Evolutionary conservation across 2,888 invertebrate genomes (phyloP), one percentile per base, ranked within the genome.

Genomic region (Papilio elwesi): DNA sequence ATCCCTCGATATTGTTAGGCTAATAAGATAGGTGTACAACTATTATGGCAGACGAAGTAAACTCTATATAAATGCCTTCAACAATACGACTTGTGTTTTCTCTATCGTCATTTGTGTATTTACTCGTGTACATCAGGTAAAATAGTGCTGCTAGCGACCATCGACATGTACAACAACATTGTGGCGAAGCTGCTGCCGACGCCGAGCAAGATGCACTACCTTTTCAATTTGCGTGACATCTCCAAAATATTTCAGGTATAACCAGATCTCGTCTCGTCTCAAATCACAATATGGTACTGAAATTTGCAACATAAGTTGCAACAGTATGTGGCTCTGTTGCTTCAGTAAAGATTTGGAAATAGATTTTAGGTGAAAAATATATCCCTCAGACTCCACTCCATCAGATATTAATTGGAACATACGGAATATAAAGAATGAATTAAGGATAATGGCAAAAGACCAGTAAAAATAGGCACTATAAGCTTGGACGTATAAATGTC

Each of bases 191-290:
- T 98, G 92, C 89, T 98, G 57, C 98, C 98, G 0, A 98, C 98
- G 0, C 98, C 98, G 0, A 95, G 96, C 74, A 98, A 98, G 87
- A 97, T 97, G 85, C 98, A 98, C 89, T 98, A 98, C 81, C 91
- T 98, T 52, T 98, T 98, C 90, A 98, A 98, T 87, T 89, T 98
- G 80, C 92, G 98, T 78, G 98, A 98, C 82, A 97, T 98, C 77
- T 98, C 98, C 0, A 97, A 96, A 92, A 96, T 98, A 53, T 96
- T 96, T 80, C 93, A 93, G 86, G 94, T 92, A 55, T 6, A 1
- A 55, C 38, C 12, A 13, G 11, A 6, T 55, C 26, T 26, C 26
- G 26, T 4, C 26, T 26, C 1, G 26, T 26, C 26, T 26, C 26
- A n/a, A n/a, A n/a, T 55, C 5, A 11, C 2, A 26, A 26, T 26